phyloP scores from a whole-genome alignment of 92 coral and sea anemone genomes.

The Zoanthus solanderi region DNA sequence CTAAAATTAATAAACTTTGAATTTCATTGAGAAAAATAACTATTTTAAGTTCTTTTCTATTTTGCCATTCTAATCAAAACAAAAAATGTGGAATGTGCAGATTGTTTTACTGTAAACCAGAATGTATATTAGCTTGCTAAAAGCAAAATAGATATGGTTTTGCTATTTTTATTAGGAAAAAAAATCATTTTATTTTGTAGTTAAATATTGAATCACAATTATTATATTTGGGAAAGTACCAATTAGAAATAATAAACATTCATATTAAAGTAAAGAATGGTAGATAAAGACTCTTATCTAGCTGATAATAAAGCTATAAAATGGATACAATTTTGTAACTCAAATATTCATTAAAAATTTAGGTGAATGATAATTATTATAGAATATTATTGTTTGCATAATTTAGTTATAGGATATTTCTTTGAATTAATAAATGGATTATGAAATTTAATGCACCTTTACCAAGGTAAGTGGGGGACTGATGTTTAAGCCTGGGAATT shows the following conservation, averaged over 20 bases:
- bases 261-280: neutral
- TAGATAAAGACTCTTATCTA: neutral
- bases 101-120: neutral
- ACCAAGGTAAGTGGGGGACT: neutral
- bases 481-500: neutral
- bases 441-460: neutral
- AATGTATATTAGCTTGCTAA: neutral
- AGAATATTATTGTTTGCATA: neutral
- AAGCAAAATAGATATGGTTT: neutral
- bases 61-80: neutral
- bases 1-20: conserved; percentile 1
- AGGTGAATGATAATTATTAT: neutral
- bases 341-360: neutral
- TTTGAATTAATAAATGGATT: neutral
- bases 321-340: neutral
- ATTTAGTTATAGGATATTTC: neutral
- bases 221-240: neutral
- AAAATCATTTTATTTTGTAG: neutral
- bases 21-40: neutral
- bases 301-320: neutral
- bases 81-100: neutral
- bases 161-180: neutral
- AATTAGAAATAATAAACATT: neutral
- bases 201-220: neutral
- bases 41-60: neutral